Evolutionary conservation across 2,888 invertebrate genomes (phyloP), one percentile per base, ranked within the genome.

Genomic region (Odontocolon sp.): DNA sequence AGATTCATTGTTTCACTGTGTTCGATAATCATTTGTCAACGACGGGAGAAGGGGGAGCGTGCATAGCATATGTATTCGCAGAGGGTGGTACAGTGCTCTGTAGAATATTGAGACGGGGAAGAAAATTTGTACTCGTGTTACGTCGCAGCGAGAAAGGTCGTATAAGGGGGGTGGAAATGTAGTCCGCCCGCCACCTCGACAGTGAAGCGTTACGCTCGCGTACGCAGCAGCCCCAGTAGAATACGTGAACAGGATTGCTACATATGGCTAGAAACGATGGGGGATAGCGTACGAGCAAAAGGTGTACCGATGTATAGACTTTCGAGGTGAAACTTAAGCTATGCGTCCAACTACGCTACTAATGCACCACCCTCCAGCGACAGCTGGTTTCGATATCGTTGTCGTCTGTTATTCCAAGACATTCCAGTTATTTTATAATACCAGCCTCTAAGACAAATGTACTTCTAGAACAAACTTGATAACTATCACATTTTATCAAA

Each of bases 61-160:
- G 76, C 64, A 16, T 54, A 47, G 64, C 36, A 50, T 66, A 61
- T 38, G 50, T 54, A 45, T 71, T 56, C 28, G 28, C 42, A 70
- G 18, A 42, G 42, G 67, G 59, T 64, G 74, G 47, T 42, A 50
- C n/a, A n/a, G 33, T 33, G 26, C 28, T 54, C 57, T 1, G 59
- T 26, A 26, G 54, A 38, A 56, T 38, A 9, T 42, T 33, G 21
- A 8, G 52, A 59, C 64, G 66, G 28, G 64, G 45, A 40, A 67
- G 71, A 61, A 76, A 77, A 64, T 72, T 69, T 68, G 79, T 70
- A 77, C 59, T 69, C 57, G 69, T 77, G 82, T 84, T 84, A 83
- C 82, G 82, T 82, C 59, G 80, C 82, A 81, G 79, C 76, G 77
- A 78, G 79, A 80, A 81, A 78, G 81, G 36, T 74, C 64, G 71